A percentile compares a stretch with the other conserved stretches of the same genome.
These are phyloP conservation scores for Rhinichthys osculus DNA, from an alignment of 2,797 vertebrate genomes.

Conservation along the genomic window DNA sequence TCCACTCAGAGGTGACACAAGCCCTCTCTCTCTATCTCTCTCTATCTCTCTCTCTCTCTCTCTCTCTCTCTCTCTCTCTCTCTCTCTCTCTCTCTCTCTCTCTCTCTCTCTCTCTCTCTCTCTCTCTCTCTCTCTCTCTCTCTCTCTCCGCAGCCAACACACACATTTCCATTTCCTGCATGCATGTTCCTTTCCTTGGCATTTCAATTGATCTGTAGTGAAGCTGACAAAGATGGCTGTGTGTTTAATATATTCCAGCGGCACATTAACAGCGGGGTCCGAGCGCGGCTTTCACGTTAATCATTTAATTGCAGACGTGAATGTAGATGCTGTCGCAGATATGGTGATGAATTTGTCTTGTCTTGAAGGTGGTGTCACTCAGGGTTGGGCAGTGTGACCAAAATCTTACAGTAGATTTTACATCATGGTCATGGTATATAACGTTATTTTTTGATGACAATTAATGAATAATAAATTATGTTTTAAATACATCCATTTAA, in stretches of 20 bases:
- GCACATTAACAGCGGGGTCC: constrained; percentile 69
- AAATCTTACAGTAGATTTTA: not conserved
- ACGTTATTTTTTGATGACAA: not conserved
- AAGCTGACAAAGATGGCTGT: constrained; percentile 74
- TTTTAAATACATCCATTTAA: not conserved
- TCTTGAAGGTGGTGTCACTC: constrained; percentile 51
- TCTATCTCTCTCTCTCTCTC: not conserved
- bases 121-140: constrained; percentile 19
- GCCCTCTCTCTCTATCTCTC: no score
- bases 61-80: constrained; percentile 16
- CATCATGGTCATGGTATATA: not conserved
- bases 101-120: not conserved
- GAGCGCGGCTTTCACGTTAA: constrained; percentile 71
- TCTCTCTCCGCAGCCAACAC: constrained; percentile 38
- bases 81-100: constrained; percentile 35
- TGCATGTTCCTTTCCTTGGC: constrained; percentile 66
- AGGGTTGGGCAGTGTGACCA: not conserved
- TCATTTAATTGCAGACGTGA: constrained; percentile 77
- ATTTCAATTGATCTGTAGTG: constrained; percentile 71
- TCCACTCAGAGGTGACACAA: constrained; percentile 66
- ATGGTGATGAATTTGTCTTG: constrained; percentile 73
- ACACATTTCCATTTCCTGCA: constrained; percentile 51
- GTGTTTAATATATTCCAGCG: constrained; percentile 75
- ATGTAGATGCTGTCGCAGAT: constrained; percentile 66
- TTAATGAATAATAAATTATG: not conserved